phyloP scores from a whole-genome alignment of 2,797 vertebrate species.

The Epinephelus awoara region DNA sequence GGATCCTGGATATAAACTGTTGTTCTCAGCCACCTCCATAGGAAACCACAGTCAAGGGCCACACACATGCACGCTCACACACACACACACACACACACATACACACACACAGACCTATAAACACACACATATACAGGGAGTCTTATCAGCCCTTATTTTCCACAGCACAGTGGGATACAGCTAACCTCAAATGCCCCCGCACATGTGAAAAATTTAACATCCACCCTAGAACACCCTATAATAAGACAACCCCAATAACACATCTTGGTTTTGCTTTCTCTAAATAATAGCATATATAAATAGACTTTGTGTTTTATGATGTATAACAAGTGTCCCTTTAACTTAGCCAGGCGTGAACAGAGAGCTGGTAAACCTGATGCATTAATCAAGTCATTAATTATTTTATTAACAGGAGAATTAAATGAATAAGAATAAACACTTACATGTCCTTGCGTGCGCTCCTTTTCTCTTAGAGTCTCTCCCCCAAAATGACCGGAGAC shows the following conservation, averaged over 20 bases:
- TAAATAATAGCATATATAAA: too few relatives aligned
- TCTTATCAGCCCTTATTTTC: conserved; percentile 57
- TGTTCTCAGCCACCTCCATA: conserved; percentile 50
- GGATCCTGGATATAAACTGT: conserved; percentile 51
- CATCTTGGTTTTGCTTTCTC: not conserved
- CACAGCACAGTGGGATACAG: conserved; percentile 20
- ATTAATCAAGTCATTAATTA: conserved; percentile 31
- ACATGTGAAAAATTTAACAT: conserved; percentile 29
- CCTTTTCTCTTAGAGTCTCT: conserved; percentile 8
- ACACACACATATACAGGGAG: conserved; percentile 5
- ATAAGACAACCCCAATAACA: not conserved
- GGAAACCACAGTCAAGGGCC: conserved; percentile 45
- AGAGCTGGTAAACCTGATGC: conserved; percentile 3
- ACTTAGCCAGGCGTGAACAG: conserved; percentile 7
- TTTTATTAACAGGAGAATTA: not conserved
- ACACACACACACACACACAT: conserved; percentile 8
- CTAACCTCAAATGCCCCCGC: conserved; percentile 55
- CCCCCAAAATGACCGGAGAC: not conserved
- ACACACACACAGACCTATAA: conserved; percentile 16
- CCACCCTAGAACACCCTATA: not conserved
- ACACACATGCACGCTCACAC: conserved; percentile 28
- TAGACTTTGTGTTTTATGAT: not conserved
- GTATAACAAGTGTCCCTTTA: conserved; percentile 58
- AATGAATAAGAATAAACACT: conserved; percentile 26
- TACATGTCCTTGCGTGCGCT: conserved; percentile 50